These are phyloP conservation scores for Amphiprion clarkii DNA, from an alignment of 2,797 vertebrate species.

Conservation along the genomic window DNA sequence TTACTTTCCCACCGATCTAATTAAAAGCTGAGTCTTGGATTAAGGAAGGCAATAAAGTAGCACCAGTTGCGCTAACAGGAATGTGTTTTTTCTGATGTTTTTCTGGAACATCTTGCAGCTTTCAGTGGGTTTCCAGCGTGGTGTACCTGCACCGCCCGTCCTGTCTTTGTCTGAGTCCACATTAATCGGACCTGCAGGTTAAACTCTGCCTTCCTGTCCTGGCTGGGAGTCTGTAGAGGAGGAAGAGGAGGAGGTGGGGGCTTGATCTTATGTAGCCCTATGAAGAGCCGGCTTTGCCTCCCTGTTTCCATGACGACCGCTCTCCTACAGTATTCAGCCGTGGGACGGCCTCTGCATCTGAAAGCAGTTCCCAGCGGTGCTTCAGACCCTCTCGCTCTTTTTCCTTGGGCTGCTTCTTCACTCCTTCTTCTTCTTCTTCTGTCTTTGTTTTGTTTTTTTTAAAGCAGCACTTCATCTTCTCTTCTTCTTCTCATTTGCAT, in stretches of 20 bases:
- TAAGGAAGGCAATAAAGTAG: no score
- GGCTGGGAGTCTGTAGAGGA: conserved; percentile 38
- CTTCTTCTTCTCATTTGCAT: conserved; percentile 47
- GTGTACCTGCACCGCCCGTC: conserved; percentile 64
- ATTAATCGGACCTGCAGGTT: conserved; percentile 54
- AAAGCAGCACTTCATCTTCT: conserved; percentile 43
- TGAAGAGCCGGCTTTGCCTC: conserved; percentile 70
- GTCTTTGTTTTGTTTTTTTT: conserved; percentile 27
- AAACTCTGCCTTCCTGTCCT: conserved; percentile 60
- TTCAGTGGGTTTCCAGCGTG: no score
- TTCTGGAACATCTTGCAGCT: no score
- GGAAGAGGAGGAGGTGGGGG: conserved; percentile 1
- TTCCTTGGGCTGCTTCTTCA: conserved; percentile 26
- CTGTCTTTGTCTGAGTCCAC: conserved; percentile 65
- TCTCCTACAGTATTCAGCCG: conserved; percentile 76
- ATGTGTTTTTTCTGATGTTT: no score
- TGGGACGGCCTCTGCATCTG: conserved; percentile 81
- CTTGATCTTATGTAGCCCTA: conserved; percentile 43
- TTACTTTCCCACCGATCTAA: no score
- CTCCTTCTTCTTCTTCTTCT: conserved; percentile 24
- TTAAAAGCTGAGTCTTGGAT: no score
- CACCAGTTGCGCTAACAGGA: no score
- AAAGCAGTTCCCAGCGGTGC: conserved; percentile 77
- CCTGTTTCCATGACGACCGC: conserved; percentile 80
- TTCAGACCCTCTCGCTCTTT: conserved; percentile 42